phyloP scores from a whole-genome alignment of 2,888 invertebrate species.

The Antheraea yamamai region DNA sequence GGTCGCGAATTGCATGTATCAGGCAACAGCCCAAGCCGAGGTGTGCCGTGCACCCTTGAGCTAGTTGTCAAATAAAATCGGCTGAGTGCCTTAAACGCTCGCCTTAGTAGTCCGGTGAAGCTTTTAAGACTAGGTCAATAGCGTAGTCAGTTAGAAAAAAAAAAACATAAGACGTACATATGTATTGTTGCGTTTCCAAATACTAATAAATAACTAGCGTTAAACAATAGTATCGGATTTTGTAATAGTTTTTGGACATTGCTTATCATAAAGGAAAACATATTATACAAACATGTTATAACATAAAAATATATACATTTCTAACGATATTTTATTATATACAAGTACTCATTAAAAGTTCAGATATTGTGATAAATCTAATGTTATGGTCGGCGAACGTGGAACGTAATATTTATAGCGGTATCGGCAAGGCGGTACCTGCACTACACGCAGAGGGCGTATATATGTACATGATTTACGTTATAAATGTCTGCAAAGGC shows the following conservation, averaged over 20 bases:
- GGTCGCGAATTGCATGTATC: too few species aligned
- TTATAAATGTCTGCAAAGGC: constrained; percentile 30
- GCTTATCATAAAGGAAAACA: neutral
- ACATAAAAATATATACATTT: neutral
- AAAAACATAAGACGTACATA: too few species aligned
- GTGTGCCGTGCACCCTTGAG: too few species aligned
- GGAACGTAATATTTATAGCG: constrained; percentile 21
- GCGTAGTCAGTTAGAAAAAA: too few species aligned
- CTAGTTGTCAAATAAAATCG: too few species aligned
- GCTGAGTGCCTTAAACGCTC: too few species aligned
- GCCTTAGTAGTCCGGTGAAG: too few species aligned
- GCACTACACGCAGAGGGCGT: constrained; percentile 33
- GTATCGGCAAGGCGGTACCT: constrained; percentile 41
- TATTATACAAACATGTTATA: too few species aligned
- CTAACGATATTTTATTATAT: constrained; percentile 3
- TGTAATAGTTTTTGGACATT: neutral
- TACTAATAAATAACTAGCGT: neutral
- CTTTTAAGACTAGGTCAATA: too few species aligned
- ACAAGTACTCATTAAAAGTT: constrained; percentile 1
- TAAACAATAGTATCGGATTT: neutral
- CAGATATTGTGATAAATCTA: constrained; percentile 18
- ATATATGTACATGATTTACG: constrained; percentile 35
- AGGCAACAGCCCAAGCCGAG: too few species aligned
- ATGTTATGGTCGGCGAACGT: constrained; percentile 18
- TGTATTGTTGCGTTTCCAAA: neutral